These are phyloP conservation scores for Hetaerina titia DNA, from an alignment of 2,888 invertebrate genomes.

Conservation along the genomic window DNA sequence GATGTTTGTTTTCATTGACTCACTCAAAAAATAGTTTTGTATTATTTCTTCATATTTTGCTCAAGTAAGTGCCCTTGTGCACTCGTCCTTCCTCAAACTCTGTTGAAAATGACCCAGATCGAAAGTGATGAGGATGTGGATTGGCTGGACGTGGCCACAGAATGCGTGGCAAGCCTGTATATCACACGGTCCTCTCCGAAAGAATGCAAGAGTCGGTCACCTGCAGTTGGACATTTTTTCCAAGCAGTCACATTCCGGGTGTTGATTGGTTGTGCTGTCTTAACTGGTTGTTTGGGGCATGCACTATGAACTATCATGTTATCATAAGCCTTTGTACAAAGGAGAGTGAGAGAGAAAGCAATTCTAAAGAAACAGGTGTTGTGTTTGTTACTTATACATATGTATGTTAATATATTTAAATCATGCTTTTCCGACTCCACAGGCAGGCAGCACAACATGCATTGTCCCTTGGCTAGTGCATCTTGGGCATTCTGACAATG, in stretches of 20 bases:
- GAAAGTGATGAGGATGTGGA: slow-evolving; percentile 15
- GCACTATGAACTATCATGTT: slow-evolving; percentile 50
- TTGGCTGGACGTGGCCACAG: not conserved
- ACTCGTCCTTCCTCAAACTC: slow-evolving; percentile 42
- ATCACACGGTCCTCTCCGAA: not conserved
- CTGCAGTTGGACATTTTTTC: slow-evolving; percentile 17
- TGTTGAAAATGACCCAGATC: slow-evolving; percentile 42
- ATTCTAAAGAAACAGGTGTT: slow-evolving; percentile 69
- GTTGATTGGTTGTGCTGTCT: slow-evolving; percentile 49
- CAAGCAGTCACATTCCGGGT: slow-evolving; percentile 60
- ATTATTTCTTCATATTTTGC: slow-evolving; percentile 67
- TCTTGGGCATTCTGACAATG: slow-evolving; percentile 49
- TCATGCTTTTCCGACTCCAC: slow-evolving; percentile 50
- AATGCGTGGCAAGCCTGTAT: slow-evolving; percentile 28
- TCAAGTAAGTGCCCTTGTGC: slow-evolving; percentile 62
- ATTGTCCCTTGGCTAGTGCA: not conserved
- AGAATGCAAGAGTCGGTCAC: not conserved
- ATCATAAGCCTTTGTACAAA: slow-evolving; percentile 63
- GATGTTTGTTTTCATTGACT: slow-evolving; percentile 58
- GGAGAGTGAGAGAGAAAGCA: slow-evolving; percentile 60
- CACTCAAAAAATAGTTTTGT: slow-evolving; percentile 37
- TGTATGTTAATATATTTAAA: slow-evolving; percentile 66
- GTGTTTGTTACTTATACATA: slow-evolving; percentile 68
- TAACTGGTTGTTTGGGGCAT: slow-evolving; percentile 43
- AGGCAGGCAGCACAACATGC: slow-evolving; percentile 63